Percentiles rank a stretch among this genome's conserved stretches.
phyloP scores from a whole-genome alignment of 2,797 vertebrate genomes.

The Pogoniulus pusillus region DNA sequence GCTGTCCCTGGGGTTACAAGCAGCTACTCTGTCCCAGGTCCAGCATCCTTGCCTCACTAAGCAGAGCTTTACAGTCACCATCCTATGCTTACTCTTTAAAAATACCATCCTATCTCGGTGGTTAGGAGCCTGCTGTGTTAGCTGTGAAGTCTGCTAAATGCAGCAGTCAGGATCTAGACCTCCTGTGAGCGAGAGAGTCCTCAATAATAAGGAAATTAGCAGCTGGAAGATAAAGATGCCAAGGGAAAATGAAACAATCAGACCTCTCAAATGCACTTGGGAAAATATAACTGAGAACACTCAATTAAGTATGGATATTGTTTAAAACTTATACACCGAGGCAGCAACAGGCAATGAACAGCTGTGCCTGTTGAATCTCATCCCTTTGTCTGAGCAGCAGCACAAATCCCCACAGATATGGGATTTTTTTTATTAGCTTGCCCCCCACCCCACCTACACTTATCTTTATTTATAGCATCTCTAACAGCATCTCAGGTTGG shows the following conservation, averaged over 20 bases:
- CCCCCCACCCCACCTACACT: not conserved
- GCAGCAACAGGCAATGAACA: conserved; percentile 17
- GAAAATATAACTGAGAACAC: not conserved
- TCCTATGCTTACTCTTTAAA: not conserved
- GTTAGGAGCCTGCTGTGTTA: not conserved
- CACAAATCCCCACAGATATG: not conserved
- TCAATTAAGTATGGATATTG: conserved; percentile 8
- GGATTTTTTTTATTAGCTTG: conserved; percentile 8
- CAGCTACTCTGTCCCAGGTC: not conserved
- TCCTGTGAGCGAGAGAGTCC: not conserved
- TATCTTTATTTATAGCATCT: conserved; percentile 33
- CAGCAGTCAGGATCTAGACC: not conserved
- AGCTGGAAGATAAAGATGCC: not conserved
- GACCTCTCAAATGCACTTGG: not conserved
- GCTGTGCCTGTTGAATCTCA: conserved; percentile 29
- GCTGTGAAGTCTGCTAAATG: not conserved
- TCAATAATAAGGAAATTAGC: not conserved
- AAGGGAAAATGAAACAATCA: not conserved
- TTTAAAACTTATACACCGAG: not conserved
- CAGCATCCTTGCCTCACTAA: not conserved
- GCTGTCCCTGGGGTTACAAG: not conserved
- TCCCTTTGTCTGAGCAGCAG: conserved; percentile 41
- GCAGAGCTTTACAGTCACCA: not conserved
- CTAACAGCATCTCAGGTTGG: conserved; percentile 11
- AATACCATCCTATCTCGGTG: not conserved